Base-by-base conservation (phyloP, 2,888 invertebrate species). In the Parnassius mnemosyne region DNA sequence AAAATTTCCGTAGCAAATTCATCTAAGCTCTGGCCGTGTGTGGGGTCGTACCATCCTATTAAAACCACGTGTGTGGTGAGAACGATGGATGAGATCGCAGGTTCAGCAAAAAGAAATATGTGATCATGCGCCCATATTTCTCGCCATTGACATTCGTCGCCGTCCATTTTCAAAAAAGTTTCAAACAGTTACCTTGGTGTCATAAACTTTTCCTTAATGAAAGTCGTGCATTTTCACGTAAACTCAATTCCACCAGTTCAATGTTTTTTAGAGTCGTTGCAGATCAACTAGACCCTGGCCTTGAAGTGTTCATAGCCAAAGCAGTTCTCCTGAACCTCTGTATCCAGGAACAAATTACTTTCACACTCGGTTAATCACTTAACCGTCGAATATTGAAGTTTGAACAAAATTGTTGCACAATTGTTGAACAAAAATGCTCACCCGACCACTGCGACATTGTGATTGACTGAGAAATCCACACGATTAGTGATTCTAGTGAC, bases 311-410 rank as follows among this genome's bases (percentile, higher is more conserved):
- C 51, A 66, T 44, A 53, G 69, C 64, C 42, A 67, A 68, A 63
- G 20, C 61, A 55, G 61, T 67, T 65, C 66, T 41, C n/a, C 65
- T 65, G 65, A 70, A 68, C 53, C 66, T 70, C 53, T 62, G 60
- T 63, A 70, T 69, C 66, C 69, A 72, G 16, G 57, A 67, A 57
- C 66, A 64, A 67, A 71, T 69, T 53, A 69, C 68, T 67, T 68
- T 64, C n/a, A 61, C 67, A 66, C 69, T 70, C 11, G 70, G 67
- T 16, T 60, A 67, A 51, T 69, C 68, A 61, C 68, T 46, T 64
- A 69, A 47, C 7, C 67, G 65, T 16, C 68, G 68, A 55, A 71
- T 69, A 68, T 55, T 20, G 20, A 2, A 66, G 53, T 69, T 10
- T 54, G 65, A 46, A 65, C 65, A 60, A 67, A 20, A 20, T 20